Evolutionary conservation across 2,797 vertebrate species (phyloP).

Genomic region (Macroramphosus scolopax): DNA sequence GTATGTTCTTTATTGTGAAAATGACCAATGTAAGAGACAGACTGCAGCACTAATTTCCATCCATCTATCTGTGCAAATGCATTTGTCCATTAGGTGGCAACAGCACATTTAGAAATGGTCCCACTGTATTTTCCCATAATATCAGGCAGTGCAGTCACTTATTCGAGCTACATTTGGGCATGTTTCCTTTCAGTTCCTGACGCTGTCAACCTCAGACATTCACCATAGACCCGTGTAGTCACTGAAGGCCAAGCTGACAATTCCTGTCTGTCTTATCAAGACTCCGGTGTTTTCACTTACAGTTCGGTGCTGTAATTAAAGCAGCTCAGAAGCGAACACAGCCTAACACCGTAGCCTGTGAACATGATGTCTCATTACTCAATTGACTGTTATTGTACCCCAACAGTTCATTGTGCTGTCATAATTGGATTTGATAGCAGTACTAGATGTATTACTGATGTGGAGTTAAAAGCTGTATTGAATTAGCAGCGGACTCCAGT

Average conservation of each 20-base stretch:
- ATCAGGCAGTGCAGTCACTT: conserved; percentile 8
- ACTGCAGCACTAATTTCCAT: conserved; percentile 3
- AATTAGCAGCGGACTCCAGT: too few relatives aligned
- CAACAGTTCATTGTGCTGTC: neutral
- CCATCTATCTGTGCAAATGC: conserved; percentile 20
- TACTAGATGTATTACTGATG: neutral
- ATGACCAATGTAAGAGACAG: conserved; percentile 5
- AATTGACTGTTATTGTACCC: conserved; percentile 5
- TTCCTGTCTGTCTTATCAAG: conserved; percentile 15
- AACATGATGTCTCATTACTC: conserved; percentile 19
- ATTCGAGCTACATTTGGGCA: conserved; percentile 10
- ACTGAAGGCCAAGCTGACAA: conserved; percentile 8
- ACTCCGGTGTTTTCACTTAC: conserved; percentile 15
- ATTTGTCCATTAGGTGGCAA: conserved; percentile 73
- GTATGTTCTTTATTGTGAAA: conserved; percentile 5
- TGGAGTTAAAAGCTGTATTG: neutral
- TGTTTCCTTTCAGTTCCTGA: conserved; percentile 20
- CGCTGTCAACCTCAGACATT: conserved; percentile 22
- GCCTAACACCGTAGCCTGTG: conserved; percentile 1
- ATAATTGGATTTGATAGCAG: neutral
- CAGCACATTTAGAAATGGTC: conserved; percentile 43
- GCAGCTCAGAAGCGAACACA: conserved; percentile 17
- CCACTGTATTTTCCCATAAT: neutral
- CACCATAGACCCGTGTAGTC: conserved; percentile 28
- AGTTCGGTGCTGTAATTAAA: conserved; percentile 14